Evolutionary conservation across 1,140 invertebrate genomes (phyloP).

Genomic region (Lordiphosa collinella): DNA sequence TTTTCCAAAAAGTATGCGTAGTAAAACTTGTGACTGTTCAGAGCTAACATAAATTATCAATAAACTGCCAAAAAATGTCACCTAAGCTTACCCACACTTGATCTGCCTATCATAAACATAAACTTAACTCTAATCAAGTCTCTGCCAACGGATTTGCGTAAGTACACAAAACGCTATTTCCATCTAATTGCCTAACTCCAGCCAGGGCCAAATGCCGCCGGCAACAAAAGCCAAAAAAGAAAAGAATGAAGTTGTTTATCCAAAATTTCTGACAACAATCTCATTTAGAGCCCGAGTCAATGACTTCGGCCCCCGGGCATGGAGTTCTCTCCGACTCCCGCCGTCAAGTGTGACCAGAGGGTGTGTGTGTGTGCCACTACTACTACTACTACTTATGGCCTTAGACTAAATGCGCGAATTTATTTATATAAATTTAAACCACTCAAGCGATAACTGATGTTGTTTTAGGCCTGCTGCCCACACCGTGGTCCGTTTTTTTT

Average conservation of each 20-base stretch:
- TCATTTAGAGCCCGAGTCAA: background rate
- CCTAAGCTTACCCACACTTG: too few species aligned
- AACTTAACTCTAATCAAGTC: too few species aligned
- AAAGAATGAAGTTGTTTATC: too few species aligned
- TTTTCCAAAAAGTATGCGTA: too few species aligned
- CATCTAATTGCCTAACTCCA: background rate
- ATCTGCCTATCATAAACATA: too few species aligned
- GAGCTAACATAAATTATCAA: too few species aligned
- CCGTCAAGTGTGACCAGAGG: background rate
- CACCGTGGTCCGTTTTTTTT: background rate
- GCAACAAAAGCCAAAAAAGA: too few species aligned
- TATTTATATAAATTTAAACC: slow-evolving; percentile 61
- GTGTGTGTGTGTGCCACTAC: background rate
- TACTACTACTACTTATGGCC: slow-evolving; percentile 16
- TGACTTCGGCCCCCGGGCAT: too few species aligned
- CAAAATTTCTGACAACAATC: slow-evolving; percentile 22
- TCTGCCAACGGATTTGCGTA: background rate
- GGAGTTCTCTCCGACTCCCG: background rate
- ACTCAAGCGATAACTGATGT: slow-evolving; percentile 48
- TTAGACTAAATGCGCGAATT: slow-evolving; percentile 43
- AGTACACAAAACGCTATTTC: background rate
- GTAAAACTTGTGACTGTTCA: too few species aligned
- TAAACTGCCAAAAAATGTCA: too few species aligned
- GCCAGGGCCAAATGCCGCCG: slow-evolving; percentile 8
- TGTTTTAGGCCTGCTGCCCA: slow-evolving; percentile 35